Evolutionary conservation across 2,797 vertebrate genomes (phyloP), one percentile per base, ranked within the genome.

Genomic region (Sebastes itinus): DNA sequence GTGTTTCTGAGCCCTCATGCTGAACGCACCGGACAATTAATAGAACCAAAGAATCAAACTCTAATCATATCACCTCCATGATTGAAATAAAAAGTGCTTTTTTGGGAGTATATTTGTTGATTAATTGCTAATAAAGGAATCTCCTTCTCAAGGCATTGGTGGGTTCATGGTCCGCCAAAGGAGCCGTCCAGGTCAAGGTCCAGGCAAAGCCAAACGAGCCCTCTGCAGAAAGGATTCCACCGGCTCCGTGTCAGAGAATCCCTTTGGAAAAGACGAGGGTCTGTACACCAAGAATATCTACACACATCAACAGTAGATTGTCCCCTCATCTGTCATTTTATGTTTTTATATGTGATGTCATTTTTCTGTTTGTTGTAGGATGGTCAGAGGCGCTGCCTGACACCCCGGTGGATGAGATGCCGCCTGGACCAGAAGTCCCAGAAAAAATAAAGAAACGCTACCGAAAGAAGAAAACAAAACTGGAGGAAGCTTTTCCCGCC

Each of bases 91-190:
- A 55, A 67, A 42, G 4, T 13, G 2, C 2, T 62, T 65, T 5
- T 25, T 49, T 63, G 13, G 62, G 7, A 28, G 5, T 46, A 4
- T 4, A 18, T 80, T 27, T 25, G 20, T 70, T 77, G 4, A 70
- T 20, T 42, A 4, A 30, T 78, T 72, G 13, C 52, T 66, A 65
- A 76, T 74, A 28, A 64, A 28, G 66, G 1, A 68, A 35, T 74
- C 32, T 75, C 68, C 60, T 83, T 77, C 46, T 10, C 27, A 92
- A 99, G 99, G 99, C 77, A 99, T 99, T 56, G 99, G 99, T 77
- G 99, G 99, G 58, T 99, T 99, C 92, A 99, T 99, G 99, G 99
- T 99, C 58, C 97, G 99, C 60, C 99, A 99, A 92, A 97, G 99
- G 88, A 99, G 98, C 92, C 97, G 98, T 82, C 97, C 96, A 0